A percentile compares a stretch with the other conserved stretches of the same genome.
These are phyloP conservation scores for Hormiphora californensis DNA, from an alignment of 37 sponge, comb jelly and placozoan species.

Conservation along the genomic window DNA sequence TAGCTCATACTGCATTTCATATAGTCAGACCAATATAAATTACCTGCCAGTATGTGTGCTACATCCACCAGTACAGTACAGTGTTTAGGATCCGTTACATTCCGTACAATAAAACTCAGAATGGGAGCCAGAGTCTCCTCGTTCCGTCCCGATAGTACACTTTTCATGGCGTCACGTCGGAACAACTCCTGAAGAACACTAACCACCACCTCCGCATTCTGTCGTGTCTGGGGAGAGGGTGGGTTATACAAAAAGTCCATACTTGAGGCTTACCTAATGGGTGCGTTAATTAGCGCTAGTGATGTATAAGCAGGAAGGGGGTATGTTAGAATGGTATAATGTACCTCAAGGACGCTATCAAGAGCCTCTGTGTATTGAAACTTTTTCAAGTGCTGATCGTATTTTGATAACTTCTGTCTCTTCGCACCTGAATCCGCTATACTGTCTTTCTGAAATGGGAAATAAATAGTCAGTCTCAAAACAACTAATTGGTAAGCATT, in stretches of 20 bases:
- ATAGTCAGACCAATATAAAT: neutral
- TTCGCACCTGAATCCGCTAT: slow-evolving; percentile 59
- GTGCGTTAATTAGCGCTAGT: neutral
- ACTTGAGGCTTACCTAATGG: neutral
- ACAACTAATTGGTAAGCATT: neutral
- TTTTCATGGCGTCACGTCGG: slow-evolving; percentile 75
- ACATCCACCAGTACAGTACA: slow-evolving; percentile 27
- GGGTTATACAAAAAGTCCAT: neutral
- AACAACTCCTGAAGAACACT: slow-evolving; percentile 84
- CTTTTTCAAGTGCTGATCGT: slow-evolving; percentile 70
- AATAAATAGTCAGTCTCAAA: too few species aligned
- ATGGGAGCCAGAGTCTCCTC: slow-evolving; percentile 78
- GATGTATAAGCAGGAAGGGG: neutral
- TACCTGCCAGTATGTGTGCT: slow-evolving; percentile 45
- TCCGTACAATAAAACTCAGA: slow-evolving; percentile 66
- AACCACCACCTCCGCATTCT: slow-evolving; percentile 57
- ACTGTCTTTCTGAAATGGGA: slow-evolving; percentile 56
- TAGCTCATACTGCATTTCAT: too few species aligned
- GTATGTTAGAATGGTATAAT: too few species aligned
- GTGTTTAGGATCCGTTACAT: slow-evolving; percentile 49
- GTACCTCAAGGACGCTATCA: slow-evolving; percentile 68
- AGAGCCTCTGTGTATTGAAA: slow-evolving; percentile 85
- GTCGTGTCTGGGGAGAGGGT: slow-evolving; percentile 23
- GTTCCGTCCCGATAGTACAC: slow-evolving; percentile 72
- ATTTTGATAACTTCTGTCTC: slow-evolving; percentile 55